These are phyloP conservation scores for Neodiprion pinetum DNA, from an alignment of 1,140 invertebrate species.

Conservation along the genomic window DNA sequence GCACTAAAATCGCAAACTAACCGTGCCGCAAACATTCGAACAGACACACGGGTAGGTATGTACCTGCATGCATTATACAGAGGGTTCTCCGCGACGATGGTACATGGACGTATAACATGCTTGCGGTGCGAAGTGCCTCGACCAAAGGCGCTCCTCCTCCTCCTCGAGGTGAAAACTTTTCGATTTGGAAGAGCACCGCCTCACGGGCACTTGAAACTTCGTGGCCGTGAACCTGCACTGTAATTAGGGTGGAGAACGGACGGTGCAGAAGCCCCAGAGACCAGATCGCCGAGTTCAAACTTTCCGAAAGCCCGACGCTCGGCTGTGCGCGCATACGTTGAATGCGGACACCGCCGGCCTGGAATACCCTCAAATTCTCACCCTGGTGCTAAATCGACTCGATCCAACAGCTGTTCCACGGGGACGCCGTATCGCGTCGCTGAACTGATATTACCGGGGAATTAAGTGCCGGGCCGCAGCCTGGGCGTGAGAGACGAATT, in stretches of 20 bases:
- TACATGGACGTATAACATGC: background rate
- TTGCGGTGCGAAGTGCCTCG: too few relatives aligned
- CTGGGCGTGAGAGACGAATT: too few relatives aligned
- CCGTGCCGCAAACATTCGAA: background rate
- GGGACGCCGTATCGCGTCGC: too few relatives aligned
- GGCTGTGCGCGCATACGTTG: too few relatives aligned
- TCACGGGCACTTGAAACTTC: background rate
- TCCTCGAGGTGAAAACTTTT: background rate
- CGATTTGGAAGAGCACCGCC: background rate
- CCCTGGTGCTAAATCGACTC: too few relatives aligned
- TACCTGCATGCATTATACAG: background rate
- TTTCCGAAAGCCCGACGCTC: background rate
- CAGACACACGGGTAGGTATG: background rate
- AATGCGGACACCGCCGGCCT: too few relatives aligned
- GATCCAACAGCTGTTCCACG: too few relatives aligned
- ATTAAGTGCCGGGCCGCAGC: too few relatives aligned
- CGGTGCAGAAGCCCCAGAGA: background rate
- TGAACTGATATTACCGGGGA: too few relatives aligned
- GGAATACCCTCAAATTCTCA: too few relatives aligned
- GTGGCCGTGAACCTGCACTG: background rate
- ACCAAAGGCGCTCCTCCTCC: too few relatives aligned
- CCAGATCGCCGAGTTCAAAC: background rate
- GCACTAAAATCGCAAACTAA: conserved; percentile 3
- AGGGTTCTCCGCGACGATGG: background rate
- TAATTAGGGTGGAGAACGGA: background rate